Conservation (phyloP, 1,140 invertebrate genomes). For the Leptinotarsa texana region DNA sequence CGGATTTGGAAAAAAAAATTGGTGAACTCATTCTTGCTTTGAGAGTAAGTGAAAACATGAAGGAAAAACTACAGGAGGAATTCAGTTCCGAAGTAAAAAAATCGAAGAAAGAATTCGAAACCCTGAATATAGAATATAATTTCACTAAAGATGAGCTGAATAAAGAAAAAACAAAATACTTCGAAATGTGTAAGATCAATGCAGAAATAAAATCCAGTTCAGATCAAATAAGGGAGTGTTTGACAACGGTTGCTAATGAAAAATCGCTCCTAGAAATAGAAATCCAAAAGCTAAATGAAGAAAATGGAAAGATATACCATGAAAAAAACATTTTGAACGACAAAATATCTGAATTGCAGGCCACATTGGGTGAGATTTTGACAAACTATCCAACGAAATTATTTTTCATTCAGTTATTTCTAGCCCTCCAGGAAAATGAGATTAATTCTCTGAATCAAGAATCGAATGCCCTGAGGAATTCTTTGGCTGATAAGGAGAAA, state of each 20-base stretch:
- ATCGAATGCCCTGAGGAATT: slow-evolving; percentile 56
- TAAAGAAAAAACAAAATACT: slow-evolving; percentile 59
- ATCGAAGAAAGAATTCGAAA: slow-evolving; percentile 45
- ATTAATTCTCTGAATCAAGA: slow-evolving; percentile 60
- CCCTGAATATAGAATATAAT: slow-evolving; percentile 42
- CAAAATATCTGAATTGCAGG: slow-evolving; percentile 61
- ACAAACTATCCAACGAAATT: background rate
- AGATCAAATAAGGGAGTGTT: slow-evolving; percentile 56
- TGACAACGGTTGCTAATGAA: slow-evolving; percentile 58
- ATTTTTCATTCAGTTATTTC: slow-evolving; percentile 45
- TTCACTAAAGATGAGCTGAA: slow-evolving; percentile 53
- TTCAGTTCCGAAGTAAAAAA: slow-evolving; percentile 55
- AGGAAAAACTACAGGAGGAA: slow-evolving; percentile 59
- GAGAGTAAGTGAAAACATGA: slow-evolving; percentile 63
- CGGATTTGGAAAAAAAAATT: slow-evolving; percentile 81
- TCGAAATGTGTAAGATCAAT: slow-evolving; percentile 59
- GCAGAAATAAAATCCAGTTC: slow-evolving; percentile 58
- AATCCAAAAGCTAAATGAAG: slow-evolving; percentile 58
- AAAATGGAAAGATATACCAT: slow-evolving; percentile 57
- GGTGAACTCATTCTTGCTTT: slow-evolving; percentile 68
- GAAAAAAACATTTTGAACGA: slow-evolving; percentile 55
- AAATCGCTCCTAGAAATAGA: slow-evolving; percentile 49
- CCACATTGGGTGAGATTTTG: slow-evolving; percentile 52
- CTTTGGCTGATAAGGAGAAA: slow-evolving; percentile 56
- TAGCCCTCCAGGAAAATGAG: slow-evolving; percentile 59